Base-by-base conservation (phyloP, 2,888 invertebrate genomes). In the Cataglyphis rosenhaueri region DNA sequence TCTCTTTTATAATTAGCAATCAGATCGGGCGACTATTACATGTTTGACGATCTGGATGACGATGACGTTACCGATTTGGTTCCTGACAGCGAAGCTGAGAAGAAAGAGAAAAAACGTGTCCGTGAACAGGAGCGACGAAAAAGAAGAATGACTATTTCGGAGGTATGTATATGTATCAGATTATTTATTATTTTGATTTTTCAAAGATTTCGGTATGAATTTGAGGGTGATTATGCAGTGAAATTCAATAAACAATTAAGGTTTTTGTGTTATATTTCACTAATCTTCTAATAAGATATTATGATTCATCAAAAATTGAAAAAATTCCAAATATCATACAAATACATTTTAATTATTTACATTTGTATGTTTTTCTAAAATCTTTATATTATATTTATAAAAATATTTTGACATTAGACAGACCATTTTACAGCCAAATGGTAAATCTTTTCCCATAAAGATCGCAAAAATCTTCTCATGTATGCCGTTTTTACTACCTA, bases 1-100 rank as follows among this genome's bases (percentile, higher is more conserved):
- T 61, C 55, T 68, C 87, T 86, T 76, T 88, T 85, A 88, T 87
- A 93, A 95, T 94, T 95, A 99, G 99, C 99, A 74, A 97, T 99
- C 83, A 97, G 99, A 74, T 99, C 99, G 84, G 99, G 99, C 25
- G 99, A 99, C 95, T 99, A 99, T 95, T 99, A 99, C 95, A 99
- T 99, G 98, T 99, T 99, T 95, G 99, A 99, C 93, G 99, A 99
- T 89, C 96, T 97, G 92, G 97, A 97, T 89, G 97, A 97, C 83
- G 97, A 97, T 61, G 96, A 97, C 86, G 92, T 96, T 87, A 93
- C 88, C 21, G 97, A 97, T 87, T 91, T 97, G 35, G 95, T 96
- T 52, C 96, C 95, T 0, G 96, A 96, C 9, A 95, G 95, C 41
- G 96, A 96, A 38, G 95, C 95, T 62, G 96, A 96, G 84, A 96